Base-by-base conservation (phyloP, 1,140 invertebrate genomes). In the Eriosoma lanigerum region DNA sequence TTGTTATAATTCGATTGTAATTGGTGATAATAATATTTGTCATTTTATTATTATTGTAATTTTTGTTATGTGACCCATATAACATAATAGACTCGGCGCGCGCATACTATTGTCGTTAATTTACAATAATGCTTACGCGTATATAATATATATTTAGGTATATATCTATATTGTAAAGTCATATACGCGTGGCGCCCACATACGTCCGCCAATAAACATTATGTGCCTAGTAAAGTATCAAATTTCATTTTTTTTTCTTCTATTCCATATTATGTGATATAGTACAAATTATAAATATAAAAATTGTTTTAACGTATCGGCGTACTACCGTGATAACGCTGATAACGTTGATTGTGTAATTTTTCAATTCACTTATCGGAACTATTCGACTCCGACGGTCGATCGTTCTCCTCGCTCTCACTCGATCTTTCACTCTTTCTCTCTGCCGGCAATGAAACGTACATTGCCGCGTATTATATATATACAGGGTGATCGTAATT, bases 371-470 rank as follows among this genome's bases (percentile, higher is more conserved):
- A 38, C 32, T 38, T 38, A 38, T 38, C 32, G 32, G 3, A 38
- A 38, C 32, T 38, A 38, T 38, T 38, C 32, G 32, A 38, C 3
- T 38, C 32, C 3, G 32, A 4, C 32, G 32, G 24, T 48, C 24
- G 44, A n/a, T 15, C 21, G 48, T 19, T 24, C 46, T 21, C 15
- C 13, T 50, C 68, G 17, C 48, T 72, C 48, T 12, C 48, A 50
- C 44, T 68, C 66, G 5, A 32, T 29, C 44, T 19, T 72, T 50
- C 68, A 72, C 68, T 72, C 68, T 72, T 72, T 72, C 68, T 52
- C 68, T 72, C 68, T 15, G 17, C 19, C 46, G 68, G 44, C 48
- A 52, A 52, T 29, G 68, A 52, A 52, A 72, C 46, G 44, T 38
- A 21, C 38, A 17, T 21, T 6, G 24, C 62, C 29, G 8, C 32